phyloP scores from a whole-genome alignment of 1,140 invertebrate genomes.

The Tenebrio molitor region DNA sequence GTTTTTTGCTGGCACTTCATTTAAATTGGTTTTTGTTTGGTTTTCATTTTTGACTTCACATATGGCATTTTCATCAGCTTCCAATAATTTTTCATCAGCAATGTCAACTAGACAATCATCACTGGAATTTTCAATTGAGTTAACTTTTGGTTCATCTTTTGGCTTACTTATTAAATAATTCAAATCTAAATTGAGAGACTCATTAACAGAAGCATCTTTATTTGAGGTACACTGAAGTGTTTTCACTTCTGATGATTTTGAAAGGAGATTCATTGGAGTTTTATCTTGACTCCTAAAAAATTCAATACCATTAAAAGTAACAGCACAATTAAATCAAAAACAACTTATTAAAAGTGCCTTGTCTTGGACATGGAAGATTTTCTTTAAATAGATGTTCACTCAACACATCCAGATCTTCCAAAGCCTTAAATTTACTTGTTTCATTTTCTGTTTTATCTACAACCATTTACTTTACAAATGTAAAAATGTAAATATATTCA shows the following conservation, averaged over 20 bases:
- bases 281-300: constrained; percentile 73
- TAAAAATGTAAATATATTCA: constrained; percentile 14
- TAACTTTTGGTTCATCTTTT: constrained; percentile 39
- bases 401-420: constrained; percentile 83
- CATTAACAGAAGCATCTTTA: constrained; percentile 8
- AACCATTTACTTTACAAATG: constrained; percentile 22
- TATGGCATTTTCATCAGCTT: constrained; percentile 27
- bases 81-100: constrained; percentile 53
- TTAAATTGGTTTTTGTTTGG: constrained; percentile 40
- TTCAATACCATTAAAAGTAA: no score
- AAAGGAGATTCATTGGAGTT: constrained; percentile 77
- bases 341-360: constrained; percentile 52
- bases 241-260: constrained; percentile 57
- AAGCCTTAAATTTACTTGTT: constrained; percentile 70
- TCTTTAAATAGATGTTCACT: constrained; percentile 81
- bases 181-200: constrained; percentile 58
- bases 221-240: constrained; percentile 36
- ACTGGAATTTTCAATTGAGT: neutral
- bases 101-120: constrained; percentile 74
- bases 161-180: constrained; percentile 57
- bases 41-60: constrained; percentile 8
- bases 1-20: constrained; percentile 45
- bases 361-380: constrained; percentile 70
- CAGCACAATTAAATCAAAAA: no score
- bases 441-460: constrained; percentile 61